A percentile compares a stretch with the other conserved stretches of the same genome.
phyloP scores from a whole-genome alignment of 2,113 vertebrate species.

The Syngnathus typhle region DNA sequence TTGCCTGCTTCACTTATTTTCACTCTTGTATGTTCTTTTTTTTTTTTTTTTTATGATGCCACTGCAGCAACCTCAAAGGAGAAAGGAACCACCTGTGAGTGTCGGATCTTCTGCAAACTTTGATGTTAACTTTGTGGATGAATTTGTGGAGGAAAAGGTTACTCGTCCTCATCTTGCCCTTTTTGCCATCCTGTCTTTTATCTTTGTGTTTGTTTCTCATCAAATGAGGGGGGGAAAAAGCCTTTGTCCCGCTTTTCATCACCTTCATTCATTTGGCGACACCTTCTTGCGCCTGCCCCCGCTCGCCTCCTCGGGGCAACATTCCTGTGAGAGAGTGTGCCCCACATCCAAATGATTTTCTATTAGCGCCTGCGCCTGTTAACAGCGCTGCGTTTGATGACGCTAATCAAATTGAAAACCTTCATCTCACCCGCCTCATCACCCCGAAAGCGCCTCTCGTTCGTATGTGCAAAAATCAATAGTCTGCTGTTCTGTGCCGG shows the following conservation, averaged over 20 bases:
- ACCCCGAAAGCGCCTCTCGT: slow-evolving; percentile 47
- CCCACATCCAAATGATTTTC: slow-evolving; percentile 68
- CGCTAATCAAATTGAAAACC: slow-evolving; percentile 76
- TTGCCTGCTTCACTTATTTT: background rate
- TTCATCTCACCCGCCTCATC: slow-evolving; percentile 72
- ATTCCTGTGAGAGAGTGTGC: slow-evolving; percentile 54
- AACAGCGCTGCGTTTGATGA: slow-evolving; percentile 72
- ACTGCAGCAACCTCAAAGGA: no score
- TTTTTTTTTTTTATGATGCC: background rate
- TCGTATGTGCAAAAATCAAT: slow-evolving; percentile 42
- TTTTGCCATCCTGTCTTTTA: background rate
- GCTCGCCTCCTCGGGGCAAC: slow-evolving; percentile 33
- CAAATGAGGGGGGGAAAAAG: background rate
- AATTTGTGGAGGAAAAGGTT: background rate
- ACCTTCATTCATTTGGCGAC: slow-evolving; percentile 5
- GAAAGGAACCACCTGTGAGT: background rate
- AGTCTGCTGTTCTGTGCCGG: slow-evolving; percentile 24
- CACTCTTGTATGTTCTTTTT: background rate
- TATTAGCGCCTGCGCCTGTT: slow-evolving; percentile 67
- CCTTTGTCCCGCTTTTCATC: background rate
- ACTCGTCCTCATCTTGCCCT: background rate
- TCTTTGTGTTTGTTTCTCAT: slow-evolving; percentile 13
- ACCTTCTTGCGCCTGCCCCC: background rate
- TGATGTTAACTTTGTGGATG: background rate
- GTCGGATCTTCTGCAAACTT: background rate